Evolutionary conservation across 2,888 invertebrate genomes (phyloP).

Genomic region (Andrena flavipes): DNA sequence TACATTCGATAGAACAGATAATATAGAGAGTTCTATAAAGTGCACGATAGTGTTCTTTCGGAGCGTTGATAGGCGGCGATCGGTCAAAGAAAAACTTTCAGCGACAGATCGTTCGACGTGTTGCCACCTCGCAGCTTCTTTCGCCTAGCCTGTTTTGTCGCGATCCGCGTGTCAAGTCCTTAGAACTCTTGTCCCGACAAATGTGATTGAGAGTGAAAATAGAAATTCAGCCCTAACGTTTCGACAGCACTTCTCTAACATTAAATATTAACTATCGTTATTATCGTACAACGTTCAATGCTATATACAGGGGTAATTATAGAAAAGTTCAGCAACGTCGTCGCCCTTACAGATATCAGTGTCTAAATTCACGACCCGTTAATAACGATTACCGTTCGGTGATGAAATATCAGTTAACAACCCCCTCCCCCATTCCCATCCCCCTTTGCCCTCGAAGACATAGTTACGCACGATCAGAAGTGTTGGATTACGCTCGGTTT

Average conservation of each 20-base stretch:
- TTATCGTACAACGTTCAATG: constrained; percentile 72
- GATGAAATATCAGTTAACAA: constrained; percentile 28
- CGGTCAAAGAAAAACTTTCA: neutral
- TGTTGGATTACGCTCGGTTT: constrained; percentile 26
- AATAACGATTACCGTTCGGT: constrained; percentile 7
- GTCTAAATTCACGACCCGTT: constrained; percentile 8
- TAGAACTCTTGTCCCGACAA: constrained; percentile 13
- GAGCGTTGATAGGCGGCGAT: constrained; percentile 2
- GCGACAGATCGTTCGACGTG: neutral
- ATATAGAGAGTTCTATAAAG: constrained; percentile 22
- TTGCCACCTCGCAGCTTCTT: neutral
- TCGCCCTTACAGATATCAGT: constrained; percentile 20
- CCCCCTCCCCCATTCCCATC: neutral
- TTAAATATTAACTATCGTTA: constrained; percentile 63
- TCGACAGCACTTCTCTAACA: constrained; percentile 53
- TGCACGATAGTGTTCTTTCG: constrained; percentile 19
- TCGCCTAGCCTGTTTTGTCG: neutral
- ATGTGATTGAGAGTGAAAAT: constrained; percentile 40
- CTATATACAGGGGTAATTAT: constrained; percentile 62
- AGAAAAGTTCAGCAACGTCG: constrained; percentile 52
- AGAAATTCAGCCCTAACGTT: constrained; percentile 46
- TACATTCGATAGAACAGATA: constrained; percentile 36
- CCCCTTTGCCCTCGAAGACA: constrained; percentile 11
- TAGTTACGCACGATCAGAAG: constrained; percentile 14
- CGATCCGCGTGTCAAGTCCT: neutral